phyloP scores from a whole-genome alignment of 2,797 vertebrate species.

The Acipenser oxyrinchus region DNA sequence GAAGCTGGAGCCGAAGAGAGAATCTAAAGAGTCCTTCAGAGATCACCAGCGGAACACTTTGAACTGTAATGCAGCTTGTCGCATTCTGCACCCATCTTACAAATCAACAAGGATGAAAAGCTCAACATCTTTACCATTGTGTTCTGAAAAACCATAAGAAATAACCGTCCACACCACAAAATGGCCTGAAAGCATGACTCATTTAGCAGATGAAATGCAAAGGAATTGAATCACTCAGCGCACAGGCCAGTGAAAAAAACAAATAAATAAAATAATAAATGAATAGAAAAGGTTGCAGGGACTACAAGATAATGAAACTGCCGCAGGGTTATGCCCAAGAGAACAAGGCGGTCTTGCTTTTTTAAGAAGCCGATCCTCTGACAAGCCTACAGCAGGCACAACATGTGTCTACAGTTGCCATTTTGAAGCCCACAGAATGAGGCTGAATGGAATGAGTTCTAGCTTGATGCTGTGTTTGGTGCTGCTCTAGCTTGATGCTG shows the following conservation, averaged over 20 bases:
- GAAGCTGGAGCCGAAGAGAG: not conserved
- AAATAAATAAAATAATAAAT: not conserved
- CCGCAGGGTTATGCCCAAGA: not conserved
- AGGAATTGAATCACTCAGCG: not conserved
- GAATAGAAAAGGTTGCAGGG: not conserved
- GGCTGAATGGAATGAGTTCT: slow-evolving; percentile 4
- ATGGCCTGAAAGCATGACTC: not conserved
- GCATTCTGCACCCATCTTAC: not conserved
- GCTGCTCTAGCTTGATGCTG: too few relatives aligned
- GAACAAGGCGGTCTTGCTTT: not conserved
- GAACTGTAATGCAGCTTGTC: not conserved
- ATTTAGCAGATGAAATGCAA: not conserved
- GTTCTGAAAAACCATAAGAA: not conserved
- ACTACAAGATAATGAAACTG: not conserved
- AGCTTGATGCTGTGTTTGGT: too few relatives aligned
- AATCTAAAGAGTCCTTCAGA: not conserved
- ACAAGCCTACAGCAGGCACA: not conserved
- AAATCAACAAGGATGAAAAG: not conserved
- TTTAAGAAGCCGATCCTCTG: slow-evolving; percentile 3
- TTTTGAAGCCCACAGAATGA: slow-evolving; percentile 14
- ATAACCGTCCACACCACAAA: not conserved
- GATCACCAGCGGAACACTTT: not conserved
- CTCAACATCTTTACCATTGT: not conserved
- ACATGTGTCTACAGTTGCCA: slow-evolving; percentile 18
- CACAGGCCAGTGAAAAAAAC: not conserved